These are phyloP conservation scores for Typhlichthys subterraneus DNA, from an alignment of 2,797 vertebrate genomes.

Conservation along the genomic window DNA sequence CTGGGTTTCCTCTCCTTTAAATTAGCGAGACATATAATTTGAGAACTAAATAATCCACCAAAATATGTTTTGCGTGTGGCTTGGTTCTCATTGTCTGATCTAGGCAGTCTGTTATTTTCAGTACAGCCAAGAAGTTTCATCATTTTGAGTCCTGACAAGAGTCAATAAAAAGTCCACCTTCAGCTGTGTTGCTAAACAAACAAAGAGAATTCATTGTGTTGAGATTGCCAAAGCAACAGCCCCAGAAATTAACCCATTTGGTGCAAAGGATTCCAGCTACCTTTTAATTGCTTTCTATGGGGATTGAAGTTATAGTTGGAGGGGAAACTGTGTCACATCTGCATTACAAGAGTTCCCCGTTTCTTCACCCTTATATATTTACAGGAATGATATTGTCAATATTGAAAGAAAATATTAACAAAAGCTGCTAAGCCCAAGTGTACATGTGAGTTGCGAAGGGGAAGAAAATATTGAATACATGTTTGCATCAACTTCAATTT, in stretches of 20 bases:
- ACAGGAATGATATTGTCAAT: slow-evolving; percentile 45
- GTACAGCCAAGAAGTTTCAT: slow-evolving; percentile 44
- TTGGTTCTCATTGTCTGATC: slow-evolving; percentile 12
- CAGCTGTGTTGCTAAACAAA: slow-evolving; percentile 61
- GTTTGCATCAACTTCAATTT: slow-evolving; percentile 12
- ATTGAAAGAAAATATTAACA: slow-evolving; percentile 26
- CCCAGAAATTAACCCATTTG: slow-evolving; percentile 69
- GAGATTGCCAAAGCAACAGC: slow-evolving; percentile 53
- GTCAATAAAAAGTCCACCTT: slow-evolving; percentile 58
- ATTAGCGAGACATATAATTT: slow-evolving; percentile 55
- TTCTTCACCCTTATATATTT: slow-evolving; percentile 20
- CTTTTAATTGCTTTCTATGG: slow-evolving; percentile 69
- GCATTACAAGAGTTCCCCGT: slow-evolving; percentile 37
- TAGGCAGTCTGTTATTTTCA: slow-evolving; percentile 21
- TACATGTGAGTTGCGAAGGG: slow-evolving; percentile 20
- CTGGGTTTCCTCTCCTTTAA: slow-evolving; percentile 74
- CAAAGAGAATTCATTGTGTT: slow-evolving; percentile 55
- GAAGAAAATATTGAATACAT: slow-evolving; percentile 25
- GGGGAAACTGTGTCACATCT: slow-evolving; percentile 55
- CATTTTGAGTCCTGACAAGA: slow-evolving; percentile 50
- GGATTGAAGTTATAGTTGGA: slow-evolving; percentile 57
- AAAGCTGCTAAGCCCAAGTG: slow-evolving; percentile 18
- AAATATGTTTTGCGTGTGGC: slow-evolving; percentile 28
- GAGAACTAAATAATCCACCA: slow-evolving; percentile 37
- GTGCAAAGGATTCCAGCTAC: slow-evolving; percentile 51